Evolutionary conservation across 1,140 invertebrate genomes (phyloP), one percentile per base, ranked within the genome.

Genomic region (Solen grandis): DNA sequence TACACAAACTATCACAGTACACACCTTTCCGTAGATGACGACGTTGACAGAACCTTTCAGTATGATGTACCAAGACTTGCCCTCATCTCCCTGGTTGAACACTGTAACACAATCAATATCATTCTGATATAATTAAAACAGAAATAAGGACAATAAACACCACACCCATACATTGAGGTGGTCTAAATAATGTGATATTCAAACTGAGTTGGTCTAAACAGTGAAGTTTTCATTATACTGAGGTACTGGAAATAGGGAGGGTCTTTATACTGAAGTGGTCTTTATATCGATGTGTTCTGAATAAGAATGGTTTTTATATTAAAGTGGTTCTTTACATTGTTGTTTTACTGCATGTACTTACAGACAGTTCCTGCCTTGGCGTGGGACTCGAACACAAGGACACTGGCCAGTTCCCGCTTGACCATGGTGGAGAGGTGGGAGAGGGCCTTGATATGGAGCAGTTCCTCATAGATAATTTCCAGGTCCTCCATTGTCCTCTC

Each of bases 11-110:
- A n/a, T n/a, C n/a, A n/a, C n/a, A n/a, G n/a, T n/a, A n/a, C 83
- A 86, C 85, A 93, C 93, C 89, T 97, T 97, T 65, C 96, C 96
- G 89, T 96, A 95, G 86, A 97, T 97, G 46, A 96, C 95, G 60
- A 97, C 96, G 90, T 97, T 96, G 4, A 97, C 96, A 0, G 96
- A 96, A 19, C 96, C 96, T 86, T 95, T 95, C 35, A 97, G 93
- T 79, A 97, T 95, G 52, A 97, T 96, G 92, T 96, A 97, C 96
- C 96, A 97, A 29, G 95, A 96, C 82, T 95, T 94, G n/a, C 96
- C 96, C 90, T 96, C 95, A 89, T 97, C 96, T 54, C 96, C 96
- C 93, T 97, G 96, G 89, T 96, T 96, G 91, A 97, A 97, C 87
- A 97, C 96, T 96, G 91, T 57, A 91, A 88, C 88, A 89, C 79